phyloP scores from a whole-genome alignment of 2,113 vertebrate species.

The Manacus vitellinus region DNA sequence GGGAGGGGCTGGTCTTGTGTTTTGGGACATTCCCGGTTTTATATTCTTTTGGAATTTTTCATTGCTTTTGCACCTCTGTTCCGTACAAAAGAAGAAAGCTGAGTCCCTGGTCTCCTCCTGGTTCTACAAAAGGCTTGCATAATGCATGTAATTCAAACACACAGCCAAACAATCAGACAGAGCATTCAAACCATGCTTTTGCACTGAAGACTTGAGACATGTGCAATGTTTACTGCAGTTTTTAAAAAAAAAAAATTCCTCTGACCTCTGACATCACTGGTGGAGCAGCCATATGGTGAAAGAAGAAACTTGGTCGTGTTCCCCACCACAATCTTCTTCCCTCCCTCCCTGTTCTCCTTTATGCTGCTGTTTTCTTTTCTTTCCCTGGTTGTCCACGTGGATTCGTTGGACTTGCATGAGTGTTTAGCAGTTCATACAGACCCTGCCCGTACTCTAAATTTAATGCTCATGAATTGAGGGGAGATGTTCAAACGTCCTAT shows the following conservation, averaged over 20 bases:
- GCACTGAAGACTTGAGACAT: conserved; percentile 83
- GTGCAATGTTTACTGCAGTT: conserved; percentile 84
- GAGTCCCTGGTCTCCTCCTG: conserved; percentile 73
- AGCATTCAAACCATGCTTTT: conserved; percentile 71
- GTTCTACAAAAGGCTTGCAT: conserved; percentile 73
- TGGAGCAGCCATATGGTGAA: conserved; percentile 72
- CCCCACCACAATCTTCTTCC: conserved; percentile 51
- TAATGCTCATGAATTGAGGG: conserved; percentile 2
- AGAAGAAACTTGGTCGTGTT: conserved; percentile 61
- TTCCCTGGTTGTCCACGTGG: conserved; percentile 1
- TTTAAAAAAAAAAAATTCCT: conserved; percentile 57
- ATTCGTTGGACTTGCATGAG: conserved; percentile 28
- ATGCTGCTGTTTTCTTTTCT: conserved; percentile 47
- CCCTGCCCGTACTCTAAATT: neutral
- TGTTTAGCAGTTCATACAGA: conserved; percentile 35
- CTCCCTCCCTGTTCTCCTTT: conserved; percentile 32
- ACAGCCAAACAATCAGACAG: conserved; percentile 70
- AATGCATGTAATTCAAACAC: conserved; percentile 67
- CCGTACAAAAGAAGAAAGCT: conserved; percentile 67
- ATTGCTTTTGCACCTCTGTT: conserved; percentile 72
- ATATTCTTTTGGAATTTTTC: conserved; percentile 66
- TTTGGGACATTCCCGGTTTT: conserved; percentile 65
- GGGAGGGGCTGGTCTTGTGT: conserved; percentile 61
- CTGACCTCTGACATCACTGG: conserved; percentile 75
- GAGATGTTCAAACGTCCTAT: neutral